Evolutionary conservation across 2,888 invertebrate species (phyloP).

Genomic region (Pristionchus maxplancki): DNA sequence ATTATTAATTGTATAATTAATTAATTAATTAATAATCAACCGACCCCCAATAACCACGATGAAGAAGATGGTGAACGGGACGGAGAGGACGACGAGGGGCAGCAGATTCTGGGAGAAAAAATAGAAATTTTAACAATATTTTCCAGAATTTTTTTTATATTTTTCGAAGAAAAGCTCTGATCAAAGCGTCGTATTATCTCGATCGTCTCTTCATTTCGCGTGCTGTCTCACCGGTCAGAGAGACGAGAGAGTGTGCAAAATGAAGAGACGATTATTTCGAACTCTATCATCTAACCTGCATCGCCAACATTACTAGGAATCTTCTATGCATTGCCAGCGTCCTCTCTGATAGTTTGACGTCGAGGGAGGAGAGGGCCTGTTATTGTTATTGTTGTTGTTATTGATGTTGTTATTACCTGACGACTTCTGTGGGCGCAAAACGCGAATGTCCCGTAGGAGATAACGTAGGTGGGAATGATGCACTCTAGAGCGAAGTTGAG

Average conservation of each 20-base stretch:
- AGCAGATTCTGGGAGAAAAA: neutral
- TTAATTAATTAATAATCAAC: neutral
- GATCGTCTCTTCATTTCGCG: no score
- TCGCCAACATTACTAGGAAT: neutral
- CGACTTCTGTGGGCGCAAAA: neutral
- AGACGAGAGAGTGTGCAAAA: no score
- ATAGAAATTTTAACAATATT: no score
- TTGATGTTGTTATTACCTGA: no score
- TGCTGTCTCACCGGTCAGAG: no score
- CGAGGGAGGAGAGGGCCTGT: neutral
- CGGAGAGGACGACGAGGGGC: neutral
- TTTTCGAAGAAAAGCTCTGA: no score
- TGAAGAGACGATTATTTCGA: no score
- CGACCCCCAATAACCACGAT: neutral
- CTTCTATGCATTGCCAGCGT: neutral
- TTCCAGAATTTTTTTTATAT: no score
- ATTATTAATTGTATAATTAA: neutral
- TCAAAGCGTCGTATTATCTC: no score
- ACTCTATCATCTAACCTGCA: constrained; percentile 34
- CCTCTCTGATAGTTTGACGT: neutral
- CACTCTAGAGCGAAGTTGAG: constrained; percentile 23
- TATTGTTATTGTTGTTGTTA: no score
- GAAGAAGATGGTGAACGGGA: constrained; percentile 7
- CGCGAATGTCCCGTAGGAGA: constrained; percentile 14
- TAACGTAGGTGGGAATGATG: neutral